phyloP scores from a whole-genome alignment of 2,113 vertebrate species.

The Aramus guarauna region DNA sequence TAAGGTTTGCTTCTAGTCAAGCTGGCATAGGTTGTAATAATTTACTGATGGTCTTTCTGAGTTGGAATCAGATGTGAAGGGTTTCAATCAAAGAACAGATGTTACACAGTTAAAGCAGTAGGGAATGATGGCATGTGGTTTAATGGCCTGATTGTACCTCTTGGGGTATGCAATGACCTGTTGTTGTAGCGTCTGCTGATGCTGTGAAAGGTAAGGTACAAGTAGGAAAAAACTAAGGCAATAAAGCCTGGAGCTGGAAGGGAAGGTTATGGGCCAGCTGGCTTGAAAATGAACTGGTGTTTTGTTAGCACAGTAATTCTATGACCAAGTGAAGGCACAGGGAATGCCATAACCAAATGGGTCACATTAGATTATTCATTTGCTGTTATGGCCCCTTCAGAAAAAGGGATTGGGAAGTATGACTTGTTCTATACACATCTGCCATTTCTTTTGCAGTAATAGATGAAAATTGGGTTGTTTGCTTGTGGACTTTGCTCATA shows the following conservation, averaged over 20 bases:
- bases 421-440: neutral
- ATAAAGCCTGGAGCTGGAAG: neutral
- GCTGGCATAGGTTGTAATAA: neutral
- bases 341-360: neutral
- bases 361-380: neutral
- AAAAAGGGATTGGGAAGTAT: neutral
- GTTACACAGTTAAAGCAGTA: neutral
- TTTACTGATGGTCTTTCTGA: neutral
- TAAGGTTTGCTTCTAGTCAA: neutral
- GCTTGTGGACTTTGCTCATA: neutral
- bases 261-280: neutral
- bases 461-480: neutral
- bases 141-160: neutral
- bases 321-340: neutral
- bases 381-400: neutral
- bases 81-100: neutral
- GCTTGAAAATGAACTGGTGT: neutral
- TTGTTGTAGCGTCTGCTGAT: neutral
- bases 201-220: neutral
- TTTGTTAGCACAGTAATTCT: neutral
- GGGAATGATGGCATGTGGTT: neutral
- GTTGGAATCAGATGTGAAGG: neutral
- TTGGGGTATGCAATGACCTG: fast-evolving
- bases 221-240: neutral
- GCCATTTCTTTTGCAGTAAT: neutral